Base-by-base conservation (phyloP, 2,113 vertebrate genomes). In the Oxyruncus cristatus region DNA sequence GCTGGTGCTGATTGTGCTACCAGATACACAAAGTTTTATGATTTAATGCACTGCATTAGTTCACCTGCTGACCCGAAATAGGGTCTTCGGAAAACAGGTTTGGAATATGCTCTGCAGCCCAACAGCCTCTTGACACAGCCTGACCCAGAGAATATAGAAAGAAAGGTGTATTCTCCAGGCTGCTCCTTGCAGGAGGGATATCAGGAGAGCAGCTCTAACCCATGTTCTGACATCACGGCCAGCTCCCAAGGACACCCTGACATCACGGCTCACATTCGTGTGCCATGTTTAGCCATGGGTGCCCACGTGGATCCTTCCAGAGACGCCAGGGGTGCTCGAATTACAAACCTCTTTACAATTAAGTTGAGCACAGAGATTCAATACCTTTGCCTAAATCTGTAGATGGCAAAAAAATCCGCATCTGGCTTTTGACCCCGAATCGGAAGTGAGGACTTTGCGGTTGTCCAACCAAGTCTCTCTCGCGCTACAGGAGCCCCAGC, bases 271-370 rank as follows among this genome's bases (percentile, higher is more conserved):
- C 9, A 22, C 0, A 0, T 23, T 24, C 1, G 1, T 5, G 21
- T 6, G 27, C 35, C 39, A 42, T 14, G 32, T 20, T 20, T 12
- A 66, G 46, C 58, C 82, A 16, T 0, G 2, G 13, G 46, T 5
- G 10, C 50, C 28, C 30, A 4, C 0, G 1, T 6, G 21, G 27
- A 24, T n/a, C 22, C 3, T 3, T 28, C 24, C 71, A 50, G n/a
- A n/a, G 18, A 59, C 18, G 46, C 30, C 24, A 70, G 39, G 2
- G 3, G 22, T 3, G 41, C 32, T 11, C 41, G 46, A 26, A 68
- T 58, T 53, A 83, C 67, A 79, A 53, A 49, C 12, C 47, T 59
- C 50, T 59, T 58, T 22, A 49, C 28, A 56, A 37, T 16, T 11
- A 12, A 85, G 23, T 2, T 3, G 28, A 72, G 39, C 66, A 23